Conservation (phyloP, 2,797 vertebrate species). For the Masticophis lateralis region DNA sequence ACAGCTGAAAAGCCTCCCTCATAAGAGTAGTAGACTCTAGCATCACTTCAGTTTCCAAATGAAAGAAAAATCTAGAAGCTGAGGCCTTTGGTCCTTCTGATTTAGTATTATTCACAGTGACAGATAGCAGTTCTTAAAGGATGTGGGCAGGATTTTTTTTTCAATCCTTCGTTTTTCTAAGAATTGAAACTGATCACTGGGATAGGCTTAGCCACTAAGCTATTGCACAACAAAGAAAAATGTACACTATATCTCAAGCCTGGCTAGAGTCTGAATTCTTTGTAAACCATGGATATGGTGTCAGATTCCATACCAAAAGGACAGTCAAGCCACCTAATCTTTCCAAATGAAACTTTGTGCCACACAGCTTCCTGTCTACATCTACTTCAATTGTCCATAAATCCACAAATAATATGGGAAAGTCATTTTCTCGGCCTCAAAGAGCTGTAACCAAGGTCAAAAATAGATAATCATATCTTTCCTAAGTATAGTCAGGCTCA, state of each 20-base stretch:
- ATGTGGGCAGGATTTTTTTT: background rate
- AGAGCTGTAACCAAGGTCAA: background rate
- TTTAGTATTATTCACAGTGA: background rate
- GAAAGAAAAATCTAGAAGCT: background rate
- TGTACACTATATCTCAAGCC: background rate
- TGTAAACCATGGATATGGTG: background rate
- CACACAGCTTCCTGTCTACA: background rate
- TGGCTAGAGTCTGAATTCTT: background rate
- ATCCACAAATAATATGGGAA: background rate
- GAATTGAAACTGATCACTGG: background rate
- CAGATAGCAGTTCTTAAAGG: background rate
- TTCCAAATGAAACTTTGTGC: background rate
- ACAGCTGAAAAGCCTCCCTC: background rate
- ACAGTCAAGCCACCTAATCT: background rate
- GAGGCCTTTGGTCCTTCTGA: background rate
- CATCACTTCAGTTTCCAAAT: background rate
- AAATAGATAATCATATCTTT: background rate
- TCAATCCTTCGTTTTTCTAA: background rate
- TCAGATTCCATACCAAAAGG: background rate
- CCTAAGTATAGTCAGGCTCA: background rate
- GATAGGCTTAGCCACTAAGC: background rate
- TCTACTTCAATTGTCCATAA: background rate
- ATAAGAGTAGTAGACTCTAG: background rate
- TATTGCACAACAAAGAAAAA: background rate
- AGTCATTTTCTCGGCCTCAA: background rate